A percentile compares a stretch with the other conserved stretches of the same genome.
phyloP scores from a whole-genome alignment of 2,797 vertebrate species.

The Poecilia gillii region DNA sequence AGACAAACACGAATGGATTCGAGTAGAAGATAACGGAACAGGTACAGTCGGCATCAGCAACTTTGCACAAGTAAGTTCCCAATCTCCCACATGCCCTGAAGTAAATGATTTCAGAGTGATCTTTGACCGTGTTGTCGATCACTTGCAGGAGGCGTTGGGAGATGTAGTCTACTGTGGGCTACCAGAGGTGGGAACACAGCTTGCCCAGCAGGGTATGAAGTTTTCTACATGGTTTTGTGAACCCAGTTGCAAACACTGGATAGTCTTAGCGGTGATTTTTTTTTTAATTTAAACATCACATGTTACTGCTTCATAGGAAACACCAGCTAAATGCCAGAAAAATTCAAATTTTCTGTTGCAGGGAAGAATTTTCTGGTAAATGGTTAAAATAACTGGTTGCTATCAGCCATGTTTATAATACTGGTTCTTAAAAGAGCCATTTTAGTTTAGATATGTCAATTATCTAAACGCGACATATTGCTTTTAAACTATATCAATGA shows the following conservation, averaged over 20 bases:
- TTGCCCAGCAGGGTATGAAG: conserved; percentile 88
- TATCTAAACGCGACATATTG: background rate
- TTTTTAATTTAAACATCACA: background rate
- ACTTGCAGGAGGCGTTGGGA: conserved; percentile 90
- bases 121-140: conserved; percentile 24
- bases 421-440: background rate
- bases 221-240: background rate
- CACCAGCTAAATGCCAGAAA: background rate
- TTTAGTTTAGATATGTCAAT: background rate
- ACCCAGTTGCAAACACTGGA: background rate
- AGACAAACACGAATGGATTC: conserved; percentile 97
- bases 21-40: conserved; percentile 86
- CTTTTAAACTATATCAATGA: background rate
- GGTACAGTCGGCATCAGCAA: conserved; percentile 97
- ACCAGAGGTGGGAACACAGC: conserved; percentile 93
- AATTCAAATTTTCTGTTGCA: background rate
- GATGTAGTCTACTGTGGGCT: conserved; percentile 98
- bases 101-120: background rate
- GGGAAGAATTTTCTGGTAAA: background rate
- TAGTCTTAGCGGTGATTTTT: background rate
- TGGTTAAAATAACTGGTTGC: background rate
- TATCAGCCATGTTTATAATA: background rate
- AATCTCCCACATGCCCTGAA: too few relatives aligned
- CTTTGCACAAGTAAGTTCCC: conserved; percentile 90
- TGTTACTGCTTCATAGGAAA: background rate